Evolutionary conservation across 2,888 invertebrate genomes (phyloP), one percentile per base, ranked within the genome.

Genomic region (Papilio elwesi): DNA sequence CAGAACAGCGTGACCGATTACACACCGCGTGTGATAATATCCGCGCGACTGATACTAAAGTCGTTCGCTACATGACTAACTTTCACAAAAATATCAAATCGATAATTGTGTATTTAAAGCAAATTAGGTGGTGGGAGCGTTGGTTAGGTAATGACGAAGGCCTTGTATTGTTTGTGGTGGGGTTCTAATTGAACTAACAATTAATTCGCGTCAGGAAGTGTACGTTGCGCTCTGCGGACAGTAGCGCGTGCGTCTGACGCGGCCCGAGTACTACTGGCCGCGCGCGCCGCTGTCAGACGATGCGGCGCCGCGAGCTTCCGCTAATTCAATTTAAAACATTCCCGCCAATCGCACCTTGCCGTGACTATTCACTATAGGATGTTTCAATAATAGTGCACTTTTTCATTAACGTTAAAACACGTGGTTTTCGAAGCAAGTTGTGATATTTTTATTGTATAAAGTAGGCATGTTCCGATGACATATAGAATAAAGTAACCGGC

Each of bases 261-360:
- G 8, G 36, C 36, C 59, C 55, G 55, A 5, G 55, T 6, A 26
- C n/a, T 10, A n/a, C n/a, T 38, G 43, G 59, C n/a, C 59, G 43
- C 36, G 57, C 57, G 57, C 36, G 38, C n/a, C 38, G 26, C 36
- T 57, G 57, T 13, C 38, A 26, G 55, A 26, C 51, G 57, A 26
- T 4, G 26, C n/a, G 13, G 36, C 57, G 38, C 38, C n/a, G 26
- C 59, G 38, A 8, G 57, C 36, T 36, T 36, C 12, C 9, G n/a
- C 57, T 71, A 71, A 71, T 71, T 66, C n/a, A 66, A 71, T 71
- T 70, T 57, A 57, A 57, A 12, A n/a, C 26, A 55, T 26, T 26
- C 13, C 36, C 38, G 47, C 47, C 9, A 1, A 1, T 8, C 47
- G 6, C 47, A 59, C 26, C 59, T 26, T 38, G 59, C 38, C 59